Evolutionary conservation across 2,113 vertebrate genomes (phyloP).

Genomic region (Centropus bengalensis): DNA sequence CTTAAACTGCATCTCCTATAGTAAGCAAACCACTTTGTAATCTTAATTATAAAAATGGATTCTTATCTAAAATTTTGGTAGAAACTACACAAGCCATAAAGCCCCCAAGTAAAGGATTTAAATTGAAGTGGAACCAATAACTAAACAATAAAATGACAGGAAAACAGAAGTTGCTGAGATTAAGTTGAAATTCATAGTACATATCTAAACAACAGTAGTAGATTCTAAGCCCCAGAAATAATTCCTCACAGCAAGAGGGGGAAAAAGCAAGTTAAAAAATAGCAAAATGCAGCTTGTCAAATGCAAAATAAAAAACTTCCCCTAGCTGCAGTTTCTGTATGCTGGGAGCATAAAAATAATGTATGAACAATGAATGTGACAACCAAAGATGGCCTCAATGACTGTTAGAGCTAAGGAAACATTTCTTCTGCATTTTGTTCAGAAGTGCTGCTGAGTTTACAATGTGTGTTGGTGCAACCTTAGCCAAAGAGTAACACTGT

Average conservation of each 20-base stretch:
- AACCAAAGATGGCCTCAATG: constrained; percentile 33
- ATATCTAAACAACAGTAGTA: background rate
- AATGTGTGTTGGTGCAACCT: background rate
- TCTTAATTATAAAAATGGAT: background rate
- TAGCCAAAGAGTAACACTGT: background rate
- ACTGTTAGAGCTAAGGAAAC: constrained; percentile 48
- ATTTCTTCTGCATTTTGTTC: background rate
- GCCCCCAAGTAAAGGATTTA: constrained; percentile 23
- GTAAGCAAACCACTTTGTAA: background rate
- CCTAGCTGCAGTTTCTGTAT: constrained; percentile 48
- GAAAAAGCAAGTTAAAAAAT: constrained; percentile 15
- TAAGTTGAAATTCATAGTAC: constrained; percentile 7
- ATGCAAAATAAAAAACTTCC: constrained; percentile 58
- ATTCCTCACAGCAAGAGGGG: constrained; percentile 25
- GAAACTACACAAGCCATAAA: background rate
- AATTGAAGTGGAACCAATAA: constrained; percentile 24
- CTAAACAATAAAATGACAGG: constrained; percentile 13
- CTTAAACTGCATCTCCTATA: background rate
- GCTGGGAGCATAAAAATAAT: constrained; percentile 54
- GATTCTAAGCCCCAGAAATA: constrained; percentile 3
- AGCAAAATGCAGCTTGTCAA: constrained; percentile 40
- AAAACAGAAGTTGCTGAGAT: background rate
- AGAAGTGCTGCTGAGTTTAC: constrained; percentile 27
- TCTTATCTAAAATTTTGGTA: constrained; percentile 3
- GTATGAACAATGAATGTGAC: constrained; percentile 14